Evolutionary conservation across 2,113 vertebrate genomes (phyloP).

Genomic region (Danionella cerebrum): DNA sequence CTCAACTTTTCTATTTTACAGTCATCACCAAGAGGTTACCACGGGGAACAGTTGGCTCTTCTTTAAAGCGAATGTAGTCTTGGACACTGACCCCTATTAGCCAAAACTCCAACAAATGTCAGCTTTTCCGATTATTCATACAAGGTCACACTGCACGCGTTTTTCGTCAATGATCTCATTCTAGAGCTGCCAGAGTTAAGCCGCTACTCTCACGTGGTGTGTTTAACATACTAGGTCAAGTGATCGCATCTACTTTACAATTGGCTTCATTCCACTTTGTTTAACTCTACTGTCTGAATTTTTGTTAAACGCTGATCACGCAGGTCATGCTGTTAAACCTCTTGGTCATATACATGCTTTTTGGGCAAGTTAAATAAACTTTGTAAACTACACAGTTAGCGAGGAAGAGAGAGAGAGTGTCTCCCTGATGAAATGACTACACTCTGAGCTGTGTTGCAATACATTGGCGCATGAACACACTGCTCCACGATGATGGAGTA

Average conservation of each 20-base stretch:
- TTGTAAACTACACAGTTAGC: neutral
- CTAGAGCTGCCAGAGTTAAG: neutral
- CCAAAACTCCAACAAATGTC: conserved; percentile 2
- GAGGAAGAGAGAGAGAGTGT: conserved; percentile 6
- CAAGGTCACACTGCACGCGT: neutral
- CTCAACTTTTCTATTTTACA: conserved; percentile 33
- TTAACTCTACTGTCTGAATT: neutral
- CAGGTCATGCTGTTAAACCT: neutral
- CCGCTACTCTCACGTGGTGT: neutral
- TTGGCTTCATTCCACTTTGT: neutral
- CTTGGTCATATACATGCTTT: conserved; percentile 25
- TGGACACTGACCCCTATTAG: conserved; percentile 27
- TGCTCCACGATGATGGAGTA: conserved; percentile 62
- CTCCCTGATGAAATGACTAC: conserved; percentile 65
- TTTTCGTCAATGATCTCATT: neutral
- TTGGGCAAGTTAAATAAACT: conserved; percentile 34
- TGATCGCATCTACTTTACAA: neutral
- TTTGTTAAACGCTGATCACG: neutral
- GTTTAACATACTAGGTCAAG: conserved; percentile 13
- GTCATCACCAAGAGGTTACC: conserved; percentile 38
- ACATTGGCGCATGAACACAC: conserved; percentile 52
- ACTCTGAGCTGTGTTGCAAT: conserved; percentile 62
- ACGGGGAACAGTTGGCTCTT: conserved; percentile 20
- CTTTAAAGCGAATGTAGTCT: conserved; percentile 33
- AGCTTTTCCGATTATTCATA: neutral